A percentile compares a stretch with the other conserved stretches of the same genome.
These are phyloP conservation scores for Loris lydekkerianus DNA, from an alignment of 2,797 vertebrate genomes.

Conservation along the genomic window DNA sequence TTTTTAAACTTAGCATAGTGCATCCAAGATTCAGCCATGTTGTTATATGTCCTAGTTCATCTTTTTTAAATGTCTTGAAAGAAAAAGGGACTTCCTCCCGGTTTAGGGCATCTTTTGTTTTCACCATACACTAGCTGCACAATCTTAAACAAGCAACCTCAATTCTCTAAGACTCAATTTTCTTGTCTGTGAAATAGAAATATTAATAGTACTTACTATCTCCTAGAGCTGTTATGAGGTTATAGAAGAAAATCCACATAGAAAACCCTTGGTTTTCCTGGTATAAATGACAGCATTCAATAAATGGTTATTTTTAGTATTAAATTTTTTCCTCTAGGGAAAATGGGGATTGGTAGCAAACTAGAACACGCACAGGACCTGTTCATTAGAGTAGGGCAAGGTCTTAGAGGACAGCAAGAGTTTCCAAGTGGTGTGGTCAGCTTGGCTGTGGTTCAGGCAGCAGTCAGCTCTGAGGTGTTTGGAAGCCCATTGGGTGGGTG, in stretches of 20 bases:
- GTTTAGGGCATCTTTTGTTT: not conserved
- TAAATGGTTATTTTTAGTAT: not conserved
- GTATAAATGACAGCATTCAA: not conserved
- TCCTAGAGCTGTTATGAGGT: not conserved
- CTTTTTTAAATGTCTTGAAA: constrained; percentile 25
- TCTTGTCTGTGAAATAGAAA: constrained; percentile 41
- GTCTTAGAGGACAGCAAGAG: not conserved
- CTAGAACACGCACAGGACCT: not conserved
- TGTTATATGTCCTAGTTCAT: not conserved
- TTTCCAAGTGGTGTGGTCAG: not conserved
- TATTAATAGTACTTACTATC: not conserved
- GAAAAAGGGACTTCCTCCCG: not conserved
- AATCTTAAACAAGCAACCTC: not conserved
- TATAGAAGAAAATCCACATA: not conserved
- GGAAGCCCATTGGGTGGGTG: not conserved
- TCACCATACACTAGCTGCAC: not conserved
- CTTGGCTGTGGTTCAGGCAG: not conserved
- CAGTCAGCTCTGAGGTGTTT: not conserved
- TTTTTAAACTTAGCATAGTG: not conserved
- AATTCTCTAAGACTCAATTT: constrained; percentile 32
- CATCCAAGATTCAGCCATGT: not conserved
- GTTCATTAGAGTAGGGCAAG: not conserved
- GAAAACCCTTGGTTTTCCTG: not conserved
- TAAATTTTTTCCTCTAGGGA: constrained; percentile 39
- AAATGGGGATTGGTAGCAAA: not conserved